Evolutionary conservation across 2,113 vertebrate genomes (phyloP).

Genomic region (Synodontis membranacea): DNA sequence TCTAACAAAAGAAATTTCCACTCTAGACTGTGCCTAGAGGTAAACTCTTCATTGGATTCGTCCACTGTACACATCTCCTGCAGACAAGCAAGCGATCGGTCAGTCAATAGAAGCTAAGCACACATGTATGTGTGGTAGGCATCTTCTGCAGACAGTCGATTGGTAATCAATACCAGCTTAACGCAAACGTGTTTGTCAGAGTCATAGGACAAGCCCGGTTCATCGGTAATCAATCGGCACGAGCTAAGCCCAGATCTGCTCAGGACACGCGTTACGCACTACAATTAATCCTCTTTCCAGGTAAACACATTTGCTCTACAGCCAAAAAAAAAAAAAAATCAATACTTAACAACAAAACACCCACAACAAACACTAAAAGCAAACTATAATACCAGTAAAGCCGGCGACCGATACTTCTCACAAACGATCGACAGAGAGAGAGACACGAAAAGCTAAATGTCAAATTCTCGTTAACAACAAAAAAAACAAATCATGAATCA

Average conservation of each 20-base stretch:
- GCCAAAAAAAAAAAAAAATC: background rate
- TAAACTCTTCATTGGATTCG: conserved; percentile 96
- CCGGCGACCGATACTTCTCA: background rate
- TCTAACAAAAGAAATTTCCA: conserved; percentile 99
- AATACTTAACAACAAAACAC: background rate
- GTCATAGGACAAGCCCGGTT: background rate
- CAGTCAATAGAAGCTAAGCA: background rate
- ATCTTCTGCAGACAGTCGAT: background rate
- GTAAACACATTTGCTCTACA: background rate
- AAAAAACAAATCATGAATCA: background rate
- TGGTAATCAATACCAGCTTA: background rate
- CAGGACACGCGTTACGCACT: background rate
- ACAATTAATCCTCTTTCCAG: conserved; percentile 15
- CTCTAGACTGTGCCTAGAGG: conserved; percentile 97
- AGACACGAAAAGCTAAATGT: background rate
- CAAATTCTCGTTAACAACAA: background rate
- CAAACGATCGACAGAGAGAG: background rate
- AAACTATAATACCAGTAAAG: background rate
- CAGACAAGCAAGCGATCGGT: conserved; percentile 1
- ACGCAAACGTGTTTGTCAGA: background rate
- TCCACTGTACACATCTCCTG: conserved; percentile 98
- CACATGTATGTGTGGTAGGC: background rate
- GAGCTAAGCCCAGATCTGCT: background rate
- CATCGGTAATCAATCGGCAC: background rate
- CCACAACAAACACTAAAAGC: background rate